Base-by-base conservation (phyloP, 2,888 invertebrate genomes). In the Tachina grossa region DNA sequence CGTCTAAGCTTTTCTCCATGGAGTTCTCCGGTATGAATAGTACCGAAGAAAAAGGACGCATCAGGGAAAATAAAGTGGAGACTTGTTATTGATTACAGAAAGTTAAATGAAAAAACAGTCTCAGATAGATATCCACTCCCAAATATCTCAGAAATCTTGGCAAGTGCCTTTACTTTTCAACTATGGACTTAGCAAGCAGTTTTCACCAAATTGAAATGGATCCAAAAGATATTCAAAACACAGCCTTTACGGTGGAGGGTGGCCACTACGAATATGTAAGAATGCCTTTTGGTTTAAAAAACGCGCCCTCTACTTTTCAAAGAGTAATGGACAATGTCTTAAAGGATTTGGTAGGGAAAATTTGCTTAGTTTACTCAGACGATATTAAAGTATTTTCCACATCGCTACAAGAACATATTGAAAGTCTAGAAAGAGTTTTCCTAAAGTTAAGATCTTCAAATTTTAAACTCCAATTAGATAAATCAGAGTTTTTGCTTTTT, bases 121-220 rank as follows among this genome's bases (percentile, higher is more conserved):
- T 39, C 39, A 1, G 59, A 59, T 39, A 39, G 59, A 9, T 59
- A 59, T 9, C 59, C 59, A 5, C 14, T 59, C 2, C 39, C 59
- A 4, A 31, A 31, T 3, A 31, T 31, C 31, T 0, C 4, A 4
- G 31, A 31, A 31, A 31, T 31, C 4, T 31, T 31, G 4, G 4
- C 4, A 2, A 59, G 59, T 14, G 6, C 41, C 14, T n/a, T 31
- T 31, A 59, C 9, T 39, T 59, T 39, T 9, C 39, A 1, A 59
- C 59, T 10, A 9, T 41, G 1, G 59, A 59, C n/a, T 39, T 59
- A 2, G 39, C 59, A 31, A 59, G 59, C 39, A n/a, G 59, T 6
- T 59, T 59, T 14, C 59, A 59, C 5, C 59, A 59, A 39, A 59
- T 59, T 10, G 39, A 39, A 39, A 59, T 59, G n/a, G 8, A 59